phyloP scores from a whole-genome alignment of 1,140 invertebrate species.

The Rhynchophorus ferrugineus region DNA sequence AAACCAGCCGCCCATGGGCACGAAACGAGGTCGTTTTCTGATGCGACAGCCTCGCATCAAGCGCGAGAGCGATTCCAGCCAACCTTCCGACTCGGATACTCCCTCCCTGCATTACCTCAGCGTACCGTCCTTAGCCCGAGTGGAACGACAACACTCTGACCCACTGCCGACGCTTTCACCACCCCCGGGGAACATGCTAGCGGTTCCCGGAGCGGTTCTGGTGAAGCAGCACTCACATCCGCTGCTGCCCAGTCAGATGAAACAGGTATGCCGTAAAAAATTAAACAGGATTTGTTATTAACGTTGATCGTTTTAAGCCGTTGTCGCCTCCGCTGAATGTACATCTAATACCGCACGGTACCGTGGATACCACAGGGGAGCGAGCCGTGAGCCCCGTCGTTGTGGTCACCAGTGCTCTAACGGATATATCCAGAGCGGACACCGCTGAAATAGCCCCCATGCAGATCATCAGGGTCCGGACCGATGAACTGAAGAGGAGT shows the following conservation, averaged over 20 bases:
- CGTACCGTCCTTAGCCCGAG: conserved; percentile 41
- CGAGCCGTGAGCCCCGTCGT: conserved; percentile 37
- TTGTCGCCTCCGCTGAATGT: conserved; percentile 28
- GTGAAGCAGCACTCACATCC: conserved; percentile 62
- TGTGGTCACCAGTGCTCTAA: conserved; percentile 33
- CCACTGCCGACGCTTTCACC: conserved; percentile 44
- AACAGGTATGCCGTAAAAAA: conserved; percentile 10
- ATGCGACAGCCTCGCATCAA: conserved; percentile 61
- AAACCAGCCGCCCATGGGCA: conserved; percentile 42
- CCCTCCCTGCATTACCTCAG: conserved; percentile 40
- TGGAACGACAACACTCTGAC: conserved; percentile 53
- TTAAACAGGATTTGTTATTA: background rate
- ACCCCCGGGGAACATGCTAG: conserved; percentile 48
- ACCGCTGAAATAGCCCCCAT: conserved; percentile 32
- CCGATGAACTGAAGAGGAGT: conserved; percentile 49
- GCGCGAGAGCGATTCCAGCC: conserved; percentile 49
- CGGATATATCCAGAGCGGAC: conserved; percentile 30
- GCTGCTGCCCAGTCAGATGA: conserved; percentile 48
- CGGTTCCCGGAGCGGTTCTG: conserved; percentile 51
- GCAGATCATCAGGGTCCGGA: conserved; percentile 42
- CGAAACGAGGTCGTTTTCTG: conserved; percentile 51
- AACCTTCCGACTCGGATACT: conserved; percentile 45
- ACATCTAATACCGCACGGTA: conserved; percentile 19
- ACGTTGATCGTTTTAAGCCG: conserved; percentile 26
- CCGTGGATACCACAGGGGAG: conserved; percentile 21